phyloP scores from a whole-genome alignment of 2,113 vertebrate genomes.

The Pardalotus punctatus region DNA sequence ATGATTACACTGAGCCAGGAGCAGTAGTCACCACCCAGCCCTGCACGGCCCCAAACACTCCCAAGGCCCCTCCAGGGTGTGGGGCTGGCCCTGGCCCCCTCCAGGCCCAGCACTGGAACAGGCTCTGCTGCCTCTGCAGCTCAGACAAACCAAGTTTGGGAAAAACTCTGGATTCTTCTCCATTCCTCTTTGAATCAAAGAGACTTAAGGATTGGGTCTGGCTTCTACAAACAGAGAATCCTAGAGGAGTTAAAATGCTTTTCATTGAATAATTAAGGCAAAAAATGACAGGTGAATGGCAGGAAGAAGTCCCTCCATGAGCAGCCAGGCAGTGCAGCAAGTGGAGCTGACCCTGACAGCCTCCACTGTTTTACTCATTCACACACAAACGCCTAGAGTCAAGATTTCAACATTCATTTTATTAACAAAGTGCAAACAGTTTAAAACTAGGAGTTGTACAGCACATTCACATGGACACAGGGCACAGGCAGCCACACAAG shows the following conservation, averaged over 20 bases:
- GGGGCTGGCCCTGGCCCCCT: not conserved
- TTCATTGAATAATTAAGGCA: not conserved
- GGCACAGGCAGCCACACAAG: constrained; percentile 2
- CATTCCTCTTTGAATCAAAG: accelerated
- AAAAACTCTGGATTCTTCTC: accelerated
- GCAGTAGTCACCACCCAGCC: not conserved
- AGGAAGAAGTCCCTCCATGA: accelerated
- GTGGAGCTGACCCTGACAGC: not conserved
- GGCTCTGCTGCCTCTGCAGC: not conserved
- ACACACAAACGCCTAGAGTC: not conserved
- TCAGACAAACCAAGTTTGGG: accelerated
- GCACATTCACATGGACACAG: not conserved
- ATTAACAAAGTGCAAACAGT: constrained; percentile 81
- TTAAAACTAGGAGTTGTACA: constrained; percentile 61
- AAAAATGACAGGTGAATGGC: not conserved
- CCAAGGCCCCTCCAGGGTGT: accelerated
- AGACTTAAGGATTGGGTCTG: not conserved
- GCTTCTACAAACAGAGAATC: accelerated
- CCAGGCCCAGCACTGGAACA: not conserved
- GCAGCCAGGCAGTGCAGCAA: not conserved
- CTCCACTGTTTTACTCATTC: not conserved
- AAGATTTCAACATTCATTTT: constrained; percentile 72
- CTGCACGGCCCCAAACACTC: not conserved
- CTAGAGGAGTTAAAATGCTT: not conserved
- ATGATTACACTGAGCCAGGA: not conserved